phyloP scores from a whole-genome alignment of 2,888 invertebrate genomes.

The Dryomyza anilis region DNA sequence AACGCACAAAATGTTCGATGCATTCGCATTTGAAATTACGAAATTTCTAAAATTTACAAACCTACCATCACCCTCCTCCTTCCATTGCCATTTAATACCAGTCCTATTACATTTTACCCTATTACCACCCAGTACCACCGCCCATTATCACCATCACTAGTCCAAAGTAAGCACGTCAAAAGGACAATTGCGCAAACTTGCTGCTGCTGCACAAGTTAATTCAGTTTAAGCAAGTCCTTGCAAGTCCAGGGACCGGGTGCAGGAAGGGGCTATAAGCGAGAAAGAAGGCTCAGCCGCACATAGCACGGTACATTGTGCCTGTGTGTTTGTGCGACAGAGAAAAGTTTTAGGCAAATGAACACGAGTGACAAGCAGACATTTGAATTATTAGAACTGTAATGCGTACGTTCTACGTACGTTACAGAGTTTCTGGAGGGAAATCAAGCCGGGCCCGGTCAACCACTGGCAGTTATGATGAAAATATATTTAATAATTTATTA shows the following conservation, averaged over 20 bases:
- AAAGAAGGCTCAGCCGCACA: background rate
- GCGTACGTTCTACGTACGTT: too few species aligned
- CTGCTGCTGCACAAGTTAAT: conserved; percentile 52
- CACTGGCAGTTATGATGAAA: background rate
- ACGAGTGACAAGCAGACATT: conserved; percentile 58
- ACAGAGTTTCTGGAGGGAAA: conserved; percentile 50
- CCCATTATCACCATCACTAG: too few species aligned
- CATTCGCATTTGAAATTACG: conserved; percentile 57
- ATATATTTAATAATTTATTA: background rate
- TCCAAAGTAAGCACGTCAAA: conserved; percentile 27
- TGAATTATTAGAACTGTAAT: conserved; percentile 54
- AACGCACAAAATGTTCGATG: conserved; percentile 55
- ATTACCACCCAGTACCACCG: too few species aligned
- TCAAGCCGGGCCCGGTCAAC: background rate
- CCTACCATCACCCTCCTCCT: conserved; percentile 38
- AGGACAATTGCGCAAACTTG: conserved; percentile 15
- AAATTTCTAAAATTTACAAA: conserved; percentile 58
- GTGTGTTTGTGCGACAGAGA: conserved; percentile 9
- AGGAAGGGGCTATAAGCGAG: background rate
- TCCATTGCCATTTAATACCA: too few species aligned
- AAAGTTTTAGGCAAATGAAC: conserved; percentile 59
- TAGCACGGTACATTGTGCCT: background rate
- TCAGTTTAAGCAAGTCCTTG: conserved; percentile 54
- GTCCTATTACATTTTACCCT: too few species aligned
- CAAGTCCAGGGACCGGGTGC: background rate